Conservation (phyloP, 2,113 vertebrate genomes). For the Vireo altiloquus region DNA sequence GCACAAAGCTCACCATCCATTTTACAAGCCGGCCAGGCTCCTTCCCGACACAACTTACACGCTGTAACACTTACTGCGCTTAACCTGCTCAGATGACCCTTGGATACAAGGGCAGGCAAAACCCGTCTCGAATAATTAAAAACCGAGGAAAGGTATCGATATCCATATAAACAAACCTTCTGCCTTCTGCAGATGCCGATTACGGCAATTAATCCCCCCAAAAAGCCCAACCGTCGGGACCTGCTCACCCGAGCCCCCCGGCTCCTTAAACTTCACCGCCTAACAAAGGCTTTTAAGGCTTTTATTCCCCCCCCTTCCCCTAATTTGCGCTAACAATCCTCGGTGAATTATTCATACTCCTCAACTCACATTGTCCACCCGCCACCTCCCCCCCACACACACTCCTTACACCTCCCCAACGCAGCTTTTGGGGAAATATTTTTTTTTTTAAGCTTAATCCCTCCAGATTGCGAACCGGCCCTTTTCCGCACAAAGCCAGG, state of each 20-base stretch:
- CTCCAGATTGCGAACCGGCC: background rate
- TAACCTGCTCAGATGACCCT: background rate
- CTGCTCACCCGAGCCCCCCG: background rate
- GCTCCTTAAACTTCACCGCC: slow-evolving; percentile 12
- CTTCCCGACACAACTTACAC: background rate
- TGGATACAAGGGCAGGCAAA: background rate
- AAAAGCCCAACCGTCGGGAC: background rate
- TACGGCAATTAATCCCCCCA: slow-evolving; percentile 40
- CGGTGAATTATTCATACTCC: slow-evolving; percentile 42
- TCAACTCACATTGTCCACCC: background rate
- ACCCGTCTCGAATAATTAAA: background rate
- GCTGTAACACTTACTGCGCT: background rate
- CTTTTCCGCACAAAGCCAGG: background rate
- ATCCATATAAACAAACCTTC: slow-evolving; percentile 40
- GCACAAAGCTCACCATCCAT: slow-evolving; percentile 45
- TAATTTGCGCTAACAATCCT: slow-evolving; percentile 9
- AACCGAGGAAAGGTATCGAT: background rate
- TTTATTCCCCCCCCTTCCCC: background rate
- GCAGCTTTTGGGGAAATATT: background rate
- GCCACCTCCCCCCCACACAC: background rate
- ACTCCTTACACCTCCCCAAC: accelerated
- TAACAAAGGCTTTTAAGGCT: slow-evolving; percentile 39
- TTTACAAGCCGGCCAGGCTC: background rate
- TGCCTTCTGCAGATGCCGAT: slow-evolving; percentile 30
- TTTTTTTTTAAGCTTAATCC: background rate